A percentile compares a stretch with the other conserved stretches of the same genome.
These are phyloP conservation scores for Oryzias woworae DNA, from an alignment of 2,113 vertebrate genomes.

Conservation along the genomic window DNA sequence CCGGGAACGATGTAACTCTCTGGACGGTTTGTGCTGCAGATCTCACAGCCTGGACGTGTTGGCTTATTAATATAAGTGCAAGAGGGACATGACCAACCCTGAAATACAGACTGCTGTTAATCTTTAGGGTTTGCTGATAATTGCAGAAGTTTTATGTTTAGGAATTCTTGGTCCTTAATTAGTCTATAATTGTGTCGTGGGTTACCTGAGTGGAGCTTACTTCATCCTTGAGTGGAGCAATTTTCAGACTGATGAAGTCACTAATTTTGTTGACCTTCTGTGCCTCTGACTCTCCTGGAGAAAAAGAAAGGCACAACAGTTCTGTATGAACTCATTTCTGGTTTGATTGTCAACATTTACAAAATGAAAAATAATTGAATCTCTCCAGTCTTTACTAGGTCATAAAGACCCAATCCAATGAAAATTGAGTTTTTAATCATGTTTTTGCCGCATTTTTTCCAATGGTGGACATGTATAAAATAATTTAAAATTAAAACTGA, in stretches of 20 bases:
- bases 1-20: conserved; percentile 62
- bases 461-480: too few species aligned
- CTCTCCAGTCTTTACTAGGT: too few species aligned
- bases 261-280: conserved; percentile 53
- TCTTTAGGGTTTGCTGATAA: background rate
- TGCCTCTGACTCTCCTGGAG: conserved; percentile 38
- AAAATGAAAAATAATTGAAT: too few species aligned
- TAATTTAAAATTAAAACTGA: too few species aligned
- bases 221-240: conserved; percentile 62
- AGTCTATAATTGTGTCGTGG: background rate
- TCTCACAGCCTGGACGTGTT: conserved; percentile 89
- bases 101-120: background rate
- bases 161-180: background rate
- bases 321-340: background rate
- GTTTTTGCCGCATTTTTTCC: too few species aligned
- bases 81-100: conserved; percentile 86
- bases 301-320: background rate
- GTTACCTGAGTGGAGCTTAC: conserved; percentile 54
- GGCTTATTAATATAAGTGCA: conserved; percentile 92
- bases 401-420: too few species aligned
- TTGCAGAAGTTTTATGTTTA: background rate
- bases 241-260: conserved; percentile 67
- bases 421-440: too few species aligned
- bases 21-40: conserved; percentile 86
- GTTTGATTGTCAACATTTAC: background rate